Percentiles rank a stretch among this genome's conserved stretches.
Conservation (phyloP, 1,140 invertebrate genomes). For the Ptiloglossa arizonensis region DNA sequence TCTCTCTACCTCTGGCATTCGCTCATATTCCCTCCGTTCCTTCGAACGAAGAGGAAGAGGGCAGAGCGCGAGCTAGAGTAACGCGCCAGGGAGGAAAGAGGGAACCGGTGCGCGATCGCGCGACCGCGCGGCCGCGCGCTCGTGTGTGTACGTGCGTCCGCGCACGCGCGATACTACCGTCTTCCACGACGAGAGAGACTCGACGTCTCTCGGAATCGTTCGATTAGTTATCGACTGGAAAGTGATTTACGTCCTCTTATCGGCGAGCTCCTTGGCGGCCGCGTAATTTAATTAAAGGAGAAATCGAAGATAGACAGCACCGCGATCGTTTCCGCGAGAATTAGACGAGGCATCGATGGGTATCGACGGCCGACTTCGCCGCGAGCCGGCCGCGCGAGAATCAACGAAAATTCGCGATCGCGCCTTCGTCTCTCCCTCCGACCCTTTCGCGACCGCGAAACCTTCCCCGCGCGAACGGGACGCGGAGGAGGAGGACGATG, state of each 20-base stretch:
- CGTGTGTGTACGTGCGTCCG: too few species aligned
- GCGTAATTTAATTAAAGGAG: constrained; percentile 54
- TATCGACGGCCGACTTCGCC: constrained; percentile 16
- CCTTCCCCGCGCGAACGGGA: too few species aligned
- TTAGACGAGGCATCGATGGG: constrained; percentile 22
- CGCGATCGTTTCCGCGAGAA: constrained; percentile 39
- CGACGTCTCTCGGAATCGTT: constrained; percentile 48
- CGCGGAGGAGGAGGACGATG: too few species aligned
- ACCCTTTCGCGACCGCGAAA: too few species aligned
- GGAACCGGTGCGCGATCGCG: constrained; percentile 48
- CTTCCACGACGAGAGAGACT: constrained; percentile 45
- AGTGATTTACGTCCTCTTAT: constrained; percentile 60
- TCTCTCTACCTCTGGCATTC: constrained; percentile 55
- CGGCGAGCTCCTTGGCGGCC: constrained; percentile 43
- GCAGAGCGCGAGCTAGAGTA: constrained; percentile 48
- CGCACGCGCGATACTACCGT: constrained; percentile 68
- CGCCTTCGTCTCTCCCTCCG: too few species aligned
- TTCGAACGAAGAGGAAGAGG: constrained; percentile 62
- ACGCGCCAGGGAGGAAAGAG: constrained; percentile 66
- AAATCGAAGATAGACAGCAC: constrained; percentile 41
- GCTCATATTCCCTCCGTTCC: constrained; percentile 68
- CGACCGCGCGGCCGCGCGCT: too few species aligned
- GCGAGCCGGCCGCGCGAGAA: neutral
- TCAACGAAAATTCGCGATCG: too few species aligned
- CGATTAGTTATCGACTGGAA: constrained; percentile 62